phyloP scores from a whole-genome alignment of 2,888 invertebrate species.

The Drosophila nr. medialis region DNA sequence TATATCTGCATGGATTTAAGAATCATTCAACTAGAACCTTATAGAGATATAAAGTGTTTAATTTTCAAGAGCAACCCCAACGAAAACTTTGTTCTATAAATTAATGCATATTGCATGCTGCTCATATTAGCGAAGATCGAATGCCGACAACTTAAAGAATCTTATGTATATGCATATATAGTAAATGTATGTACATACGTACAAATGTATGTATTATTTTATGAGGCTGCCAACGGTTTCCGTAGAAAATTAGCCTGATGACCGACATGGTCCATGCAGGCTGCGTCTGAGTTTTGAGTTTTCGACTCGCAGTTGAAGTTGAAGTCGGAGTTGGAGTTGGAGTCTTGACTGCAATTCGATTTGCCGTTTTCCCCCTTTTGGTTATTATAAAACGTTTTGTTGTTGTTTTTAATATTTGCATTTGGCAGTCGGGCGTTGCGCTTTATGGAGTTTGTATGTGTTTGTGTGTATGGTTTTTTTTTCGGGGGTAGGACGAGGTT shows the following conservation, averaged over 20 bases:
- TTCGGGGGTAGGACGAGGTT: slow-evolving; percentile 63
- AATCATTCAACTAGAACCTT: not conserved
- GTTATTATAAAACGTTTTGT: slow-evolving; percentile 73
- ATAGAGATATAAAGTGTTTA: not conserved
- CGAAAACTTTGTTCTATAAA: slow-evolving; percentile 3
- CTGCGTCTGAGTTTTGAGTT: slow-evolving; percentile 45
- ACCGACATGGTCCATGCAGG: slow-evolving; percentile 64
- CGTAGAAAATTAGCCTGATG: slow-evolving; percentile 71
- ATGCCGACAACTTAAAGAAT: slow-evolving; percentile 17
- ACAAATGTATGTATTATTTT: slow-evolving; percentile 45
- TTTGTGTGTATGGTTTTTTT: slow-evolving; percentile 24
- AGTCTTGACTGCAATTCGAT: slow-evolving; percentile 74
- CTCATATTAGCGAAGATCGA: slow-evolving; percentile 9
- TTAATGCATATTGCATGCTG: not conserved
- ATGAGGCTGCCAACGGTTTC: slow-evolving; percentile 69
- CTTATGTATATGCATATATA: slow-evolving; percentile 5
- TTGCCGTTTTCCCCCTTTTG: slow-evolving; percentile 75
- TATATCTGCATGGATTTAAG: not conserved
- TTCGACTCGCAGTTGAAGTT: slow-evolving; percentile 11
- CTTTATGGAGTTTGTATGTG: slow-evolving; percentile 56
- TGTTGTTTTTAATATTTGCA: slow-evolving; percentile 71
- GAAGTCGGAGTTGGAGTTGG: slow-evolving; percentile 3
- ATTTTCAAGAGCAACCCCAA: not conserved
- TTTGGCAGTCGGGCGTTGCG: slow-evolving; percentile 76
- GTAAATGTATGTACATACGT: slow-evolving; percentile 3